These are phyloP conservation scores for Blastobasis lacticolella DNA, from an alignment of 2,888 invertebrate species.

Conservation along the genomic window DNA sequence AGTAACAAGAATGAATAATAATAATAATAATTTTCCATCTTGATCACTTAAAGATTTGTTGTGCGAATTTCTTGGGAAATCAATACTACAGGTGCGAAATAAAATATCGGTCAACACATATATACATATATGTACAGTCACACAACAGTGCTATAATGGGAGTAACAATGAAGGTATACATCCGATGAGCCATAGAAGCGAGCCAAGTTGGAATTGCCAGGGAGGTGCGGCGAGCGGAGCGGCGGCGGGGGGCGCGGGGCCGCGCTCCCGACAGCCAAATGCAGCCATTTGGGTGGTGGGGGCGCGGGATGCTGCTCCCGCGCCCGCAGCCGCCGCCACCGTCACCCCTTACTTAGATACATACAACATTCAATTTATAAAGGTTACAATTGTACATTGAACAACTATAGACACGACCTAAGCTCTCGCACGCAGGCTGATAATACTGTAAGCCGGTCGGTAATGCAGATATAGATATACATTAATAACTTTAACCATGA, in stretches of 20 bases:
- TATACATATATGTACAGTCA: constrained; percentile 68
- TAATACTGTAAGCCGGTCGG: constrained; percentile 18
- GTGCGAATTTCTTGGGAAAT: no score
- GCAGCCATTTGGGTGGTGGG: constrained; percentile 53
- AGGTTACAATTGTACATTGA: no score
- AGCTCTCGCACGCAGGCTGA: not conserved
- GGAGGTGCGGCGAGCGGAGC: constrained; percentile 27
- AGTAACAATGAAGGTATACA: constrained; percentile 28
- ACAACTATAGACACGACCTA: no score
- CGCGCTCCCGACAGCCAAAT: constrained; percentile 64
- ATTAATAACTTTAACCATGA: no score
- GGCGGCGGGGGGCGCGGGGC: constrained; percentile 41
- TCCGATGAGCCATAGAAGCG: constrained; percentile 28
- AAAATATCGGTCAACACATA: constrained; percentile 64
- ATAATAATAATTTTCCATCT: no score
- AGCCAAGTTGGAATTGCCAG: constrained; percentile 53
- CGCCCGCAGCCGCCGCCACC: constrained; percentile 35
- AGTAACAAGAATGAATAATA: no score
- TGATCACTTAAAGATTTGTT: no score
- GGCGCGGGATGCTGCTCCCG: constrained; percentile 66
- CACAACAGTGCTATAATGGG: constrained; percentile 68
- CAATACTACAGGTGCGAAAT: constrained; percentile 23
- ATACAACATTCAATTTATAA: constrained; percentile 6
- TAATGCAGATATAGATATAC: not conserved
- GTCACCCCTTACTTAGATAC: constrained; percentile 24